Evolutionary conservation across 2,113 vertebrate genomes (phyloP).

Genomic region (Chitala chitala): DNA sequence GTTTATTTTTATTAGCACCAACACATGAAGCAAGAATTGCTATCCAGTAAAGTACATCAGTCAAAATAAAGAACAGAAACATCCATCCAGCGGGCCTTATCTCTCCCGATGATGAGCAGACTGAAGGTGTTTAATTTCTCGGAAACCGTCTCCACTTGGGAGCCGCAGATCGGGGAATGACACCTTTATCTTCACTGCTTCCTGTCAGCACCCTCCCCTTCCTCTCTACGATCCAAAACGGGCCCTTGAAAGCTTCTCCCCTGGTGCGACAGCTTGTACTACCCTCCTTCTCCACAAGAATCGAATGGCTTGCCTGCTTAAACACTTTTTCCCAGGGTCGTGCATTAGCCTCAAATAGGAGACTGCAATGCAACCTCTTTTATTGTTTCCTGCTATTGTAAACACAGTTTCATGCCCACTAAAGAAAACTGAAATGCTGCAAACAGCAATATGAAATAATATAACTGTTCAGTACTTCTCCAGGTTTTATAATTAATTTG

Average conservation of each 20-base stretch:
- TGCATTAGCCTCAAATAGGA: background rate
- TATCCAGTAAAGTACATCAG: no score
- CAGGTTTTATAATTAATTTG: background rate
- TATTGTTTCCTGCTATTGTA: slow-evolving; percentile 4
- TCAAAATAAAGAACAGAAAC: no score
- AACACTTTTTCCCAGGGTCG: background rate
- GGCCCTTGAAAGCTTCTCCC: background rate
- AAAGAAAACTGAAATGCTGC: background rate
- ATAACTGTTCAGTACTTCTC: background rate
- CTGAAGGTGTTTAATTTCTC: background rate
- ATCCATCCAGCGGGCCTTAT: no score
- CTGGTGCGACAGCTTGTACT: background rate
- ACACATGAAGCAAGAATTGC: no score
- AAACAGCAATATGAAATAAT: background rate
- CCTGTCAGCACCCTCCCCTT: background rate
- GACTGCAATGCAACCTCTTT: background rate
- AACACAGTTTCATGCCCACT: background rate
- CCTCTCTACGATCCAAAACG: background rate
- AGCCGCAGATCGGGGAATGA: background rate
- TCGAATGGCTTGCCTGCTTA: slow-evolving; percentile 11
- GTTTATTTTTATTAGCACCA: no score
- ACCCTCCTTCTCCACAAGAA: background rate
- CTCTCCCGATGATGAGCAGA: no score
- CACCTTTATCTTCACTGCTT: background rate
- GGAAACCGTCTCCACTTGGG: background rate